phyloP scores from a whole-genome alignment of 2,797 vertebrate genomes.

The Anguilla obscura region DNA sequence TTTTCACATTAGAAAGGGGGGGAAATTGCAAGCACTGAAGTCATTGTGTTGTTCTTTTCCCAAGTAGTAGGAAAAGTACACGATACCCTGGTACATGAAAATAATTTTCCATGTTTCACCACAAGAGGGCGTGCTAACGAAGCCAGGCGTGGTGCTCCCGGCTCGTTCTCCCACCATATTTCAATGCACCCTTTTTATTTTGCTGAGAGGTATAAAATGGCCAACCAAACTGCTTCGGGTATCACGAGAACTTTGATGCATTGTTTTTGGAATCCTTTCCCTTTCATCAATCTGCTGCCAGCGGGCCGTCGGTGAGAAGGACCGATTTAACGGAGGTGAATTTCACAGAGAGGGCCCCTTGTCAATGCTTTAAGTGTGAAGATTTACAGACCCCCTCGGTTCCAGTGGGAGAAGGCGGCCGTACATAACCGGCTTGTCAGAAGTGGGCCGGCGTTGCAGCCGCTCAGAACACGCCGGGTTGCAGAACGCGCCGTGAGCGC shows the following conservation, averaged over 20 bases:
- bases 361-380: background rate
- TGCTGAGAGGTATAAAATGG: slow-evolving; percentile 29
- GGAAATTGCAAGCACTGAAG: background rate
- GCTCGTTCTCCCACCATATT: slow-evolving; percentile 10
- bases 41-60: background rate
- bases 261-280: slow-evolving; percentile 12
- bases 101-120: background rate
- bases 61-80: background rate
- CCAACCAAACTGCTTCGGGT: slow-evolving; percentile 21
- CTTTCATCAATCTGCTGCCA: slow-evolving; percentile 21
- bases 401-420: background rate
- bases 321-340: background rate
- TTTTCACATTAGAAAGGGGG: background rate
- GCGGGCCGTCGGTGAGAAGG: background rate
- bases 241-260: slow-evolving; percentile 34
- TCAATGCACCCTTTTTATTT: slow-evolving; percentile 24
- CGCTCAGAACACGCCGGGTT: background rate
- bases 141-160: slow-evolving; percentile 9
- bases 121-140: background rate
- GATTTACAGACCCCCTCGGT: background rate
- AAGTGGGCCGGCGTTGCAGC: background rate
- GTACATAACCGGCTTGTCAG: background rate
- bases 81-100: background rate
- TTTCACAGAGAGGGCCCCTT: background rate
- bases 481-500: background rate